phyloP scores from a whole-genome alignment of 2,113 vertebrate species.

The Bombycilla garrulus region DNA sequence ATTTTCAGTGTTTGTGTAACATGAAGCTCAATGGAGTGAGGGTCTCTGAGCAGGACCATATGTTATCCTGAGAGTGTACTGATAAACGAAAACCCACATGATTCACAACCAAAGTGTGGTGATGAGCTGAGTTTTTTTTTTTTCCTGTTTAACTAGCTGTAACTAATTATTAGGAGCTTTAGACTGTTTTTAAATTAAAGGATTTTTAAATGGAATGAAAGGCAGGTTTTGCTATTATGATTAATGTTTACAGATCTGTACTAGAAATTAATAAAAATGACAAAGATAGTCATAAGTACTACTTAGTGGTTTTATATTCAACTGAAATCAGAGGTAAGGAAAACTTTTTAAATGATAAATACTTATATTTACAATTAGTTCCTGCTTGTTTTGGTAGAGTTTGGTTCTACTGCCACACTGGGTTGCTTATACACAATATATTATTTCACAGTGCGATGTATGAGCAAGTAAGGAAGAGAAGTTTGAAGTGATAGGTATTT shows the following conservation, averaged over 20 bases:
- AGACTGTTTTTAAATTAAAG: neutral
- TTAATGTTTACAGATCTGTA: neutral
- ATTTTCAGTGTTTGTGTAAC: neutral
- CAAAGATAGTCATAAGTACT: neutral
- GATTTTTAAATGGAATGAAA: neutral
- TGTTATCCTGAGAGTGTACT: neutral
- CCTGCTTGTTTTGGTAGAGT: neutral
- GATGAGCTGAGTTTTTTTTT: fast-evolving
- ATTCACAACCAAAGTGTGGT: neutral
- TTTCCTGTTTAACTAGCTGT: neutral
- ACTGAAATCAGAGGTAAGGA: neutral
- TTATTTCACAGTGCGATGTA: neutral
- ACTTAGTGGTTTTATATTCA: neutral
- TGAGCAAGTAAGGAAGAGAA: neutral
- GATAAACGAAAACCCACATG: neutral
- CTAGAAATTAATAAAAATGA: neutral
- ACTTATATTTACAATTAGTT: neutral
- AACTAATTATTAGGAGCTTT: neutral
- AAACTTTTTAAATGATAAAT: neutral
- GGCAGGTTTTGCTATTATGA: neutral
- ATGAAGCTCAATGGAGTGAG: neutral
- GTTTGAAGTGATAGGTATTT: neutral
- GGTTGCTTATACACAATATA: neutral
- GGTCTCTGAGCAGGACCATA: neutral
- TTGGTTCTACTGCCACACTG: neutral